Evolutionary conservation across 2,888 invertebrate genomes (phyloP).

Genomic region (Dioctria linearis): DNA sequence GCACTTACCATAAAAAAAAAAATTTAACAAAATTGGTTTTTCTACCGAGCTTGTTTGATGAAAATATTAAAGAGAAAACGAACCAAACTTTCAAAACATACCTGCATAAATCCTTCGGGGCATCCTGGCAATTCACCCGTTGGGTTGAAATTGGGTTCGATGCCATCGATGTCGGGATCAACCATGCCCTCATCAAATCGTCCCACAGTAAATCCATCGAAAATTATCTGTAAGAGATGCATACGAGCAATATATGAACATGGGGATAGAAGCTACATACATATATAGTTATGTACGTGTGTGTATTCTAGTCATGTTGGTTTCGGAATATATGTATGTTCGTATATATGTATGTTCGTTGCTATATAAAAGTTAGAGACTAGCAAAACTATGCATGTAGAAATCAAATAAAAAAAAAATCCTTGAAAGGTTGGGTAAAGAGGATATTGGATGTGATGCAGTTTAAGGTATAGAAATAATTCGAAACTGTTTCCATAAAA

Average conservation of each 20-base stretch:
- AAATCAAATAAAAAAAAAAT: too few relatives aligned
- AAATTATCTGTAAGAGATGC: conserved; percentile 76
- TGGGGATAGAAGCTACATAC: not conserved
- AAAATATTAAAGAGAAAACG: conserved; percentile 24
- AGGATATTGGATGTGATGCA: too few relatives aligned
- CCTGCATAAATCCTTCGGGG: conserved; percentile 90
- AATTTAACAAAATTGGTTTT: not conserved
- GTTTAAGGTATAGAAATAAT: too few relatives aligned
- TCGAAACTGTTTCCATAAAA: too few relatives aligned
- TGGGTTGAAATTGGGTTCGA: conserved; percentile 70
- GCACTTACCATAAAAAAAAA: not conserved
- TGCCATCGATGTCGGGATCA: conserved; percentile 70
- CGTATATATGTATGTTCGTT: not conserved
- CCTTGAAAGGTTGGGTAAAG: too few relatives aligned
- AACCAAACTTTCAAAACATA: conserved; percentile 64
- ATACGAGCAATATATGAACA: not conserved
- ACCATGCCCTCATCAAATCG: conserved; percentile 79
- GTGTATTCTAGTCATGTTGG: not conserved
- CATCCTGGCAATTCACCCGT: conserved; percentile 81
- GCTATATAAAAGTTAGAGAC: not conserved
- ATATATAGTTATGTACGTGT: not conserved
- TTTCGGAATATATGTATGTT: not conserved
- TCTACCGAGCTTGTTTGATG: conserved; percentile 20
- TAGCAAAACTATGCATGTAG: not conserved
- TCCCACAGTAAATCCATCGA: conserved; percentile 91